A percentile compares a stretch with the other conserved stretches of the same genome.
These are phyloP conservation scores for Conus betulinus DNA, from an alignment of 1,140 invertebrate species.

Conservation along the genomic window DNA sequence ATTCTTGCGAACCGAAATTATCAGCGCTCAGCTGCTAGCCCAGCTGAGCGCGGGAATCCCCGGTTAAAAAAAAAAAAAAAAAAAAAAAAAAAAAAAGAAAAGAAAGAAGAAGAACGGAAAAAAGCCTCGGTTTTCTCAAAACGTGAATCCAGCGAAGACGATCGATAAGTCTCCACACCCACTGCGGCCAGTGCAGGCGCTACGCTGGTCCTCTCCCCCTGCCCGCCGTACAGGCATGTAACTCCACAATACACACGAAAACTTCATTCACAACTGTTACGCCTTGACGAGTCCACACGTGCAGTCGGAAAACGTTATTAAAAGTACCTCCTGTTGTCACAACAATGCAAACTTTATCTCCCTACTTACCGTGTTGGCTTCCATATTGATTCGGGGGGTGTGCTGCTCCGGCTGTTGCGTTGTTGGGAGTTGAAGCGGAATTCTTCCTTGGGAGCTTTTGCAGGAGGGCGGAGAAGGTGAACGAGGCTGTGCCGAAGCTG, in stretches of 20 bases:
- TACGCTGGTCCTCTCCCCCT: not conserved
- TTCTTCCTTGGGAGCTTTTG: not conserved
- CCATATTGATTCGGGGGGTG: not conserved
- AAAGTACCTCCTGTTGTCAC: no score
- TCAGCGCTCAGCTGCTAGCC: not conserved
- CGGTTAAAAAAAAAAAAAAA: not conserved
- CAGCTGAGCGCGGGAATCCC: not conserved
- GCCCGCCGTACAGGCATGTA: not conserved
- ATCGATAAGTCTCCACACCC: not conserved
- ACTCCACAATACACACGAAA: not conserved
- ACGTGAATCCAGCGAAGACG: not conserved
- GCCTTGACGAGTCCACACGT: not conserved
- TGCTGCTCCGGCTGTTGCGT: not conserved
- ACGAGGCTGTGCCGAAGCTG: not conserved
- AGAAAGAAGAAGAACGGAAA: not conserved
- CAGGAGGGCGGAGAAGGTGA: not conserved
- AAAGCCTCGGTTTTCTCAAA: not conserved
- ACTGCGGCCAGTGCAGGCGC: not conserved
- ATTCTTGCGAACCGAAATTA: not conserved
- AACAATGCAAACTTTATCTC: no score
- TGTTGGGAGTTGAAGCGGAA: not conserved
- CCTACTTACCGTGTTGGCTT: not conserved
- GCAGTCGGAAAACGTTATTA: no score
- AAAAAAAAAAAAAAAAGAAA: no score
- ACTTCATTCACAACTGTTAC: conserved; percentile 7